Evolutionary conservation across 2,113 vertebrate species (phyloP).

Genomic region (Alligator mississippiensis): DNA sequence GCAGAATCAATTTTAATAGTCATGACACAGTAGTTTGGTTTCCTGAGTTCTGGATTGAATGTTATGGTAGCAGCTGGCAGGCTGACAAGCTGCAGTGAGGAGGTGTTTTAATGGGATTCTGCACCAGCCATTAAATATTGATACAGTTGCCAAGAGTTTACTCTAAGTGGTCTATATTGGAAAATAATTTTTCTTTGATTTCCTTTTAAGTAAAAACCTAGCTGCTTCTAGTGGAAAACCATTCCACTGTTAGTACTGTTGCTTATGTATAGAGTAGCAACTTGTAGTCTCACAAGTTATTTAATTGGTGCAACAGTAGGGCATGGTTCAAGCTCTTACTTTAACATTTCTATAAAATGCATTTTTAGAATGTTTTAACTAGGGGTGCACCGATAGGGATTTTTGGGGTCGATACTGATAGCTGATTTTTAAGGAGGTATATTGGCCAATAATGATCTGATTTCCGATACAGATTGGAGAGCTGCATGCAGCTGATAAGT

Average conservation of each 20-base stretch:
- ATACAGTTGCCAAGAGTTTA: not conserved
- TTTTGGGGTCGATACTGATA: too few species aligned
- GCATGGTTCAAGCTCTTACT: too few species aligned
- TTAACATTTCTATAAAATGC: too few species aligned
- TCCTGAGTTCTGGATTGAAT: fast-evolving
- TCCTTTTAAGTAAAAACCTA: not conserved
- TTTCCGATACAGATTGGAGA: too few species aligned
- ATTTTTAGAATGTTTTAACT: too few species aligned
- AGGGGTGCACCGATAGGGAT: too few species aligned
- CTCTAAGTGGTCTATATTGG: not conserved
- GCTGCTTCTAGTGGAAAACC: not conserved
- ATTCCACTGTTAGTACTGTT: not conserved
- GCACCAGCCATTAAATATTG: not conserved
- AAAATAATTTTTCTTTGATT: not conserved
- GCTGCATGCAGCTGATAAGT: too few species aligned
- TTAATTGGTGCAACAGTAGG: too few species aligned
- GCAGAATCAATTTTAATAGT: not conserved
- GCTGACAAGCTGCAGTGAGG: not conserved
- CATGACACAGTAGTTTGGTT: fast-evolving
- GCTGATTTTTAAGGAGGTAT: too few species aligned
- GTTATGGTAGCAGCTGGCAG: not conserved
- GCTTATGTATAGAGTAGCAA: not conserved
- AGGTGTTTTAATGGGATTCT: not conserved
- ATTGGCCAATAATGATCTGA: too few species aligned
- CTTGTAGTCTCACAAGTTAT: not conserved